Base-by-base conservation (phyloP, 2,888 invertebrate genomes). In the Drepana falcataria region DNA sequence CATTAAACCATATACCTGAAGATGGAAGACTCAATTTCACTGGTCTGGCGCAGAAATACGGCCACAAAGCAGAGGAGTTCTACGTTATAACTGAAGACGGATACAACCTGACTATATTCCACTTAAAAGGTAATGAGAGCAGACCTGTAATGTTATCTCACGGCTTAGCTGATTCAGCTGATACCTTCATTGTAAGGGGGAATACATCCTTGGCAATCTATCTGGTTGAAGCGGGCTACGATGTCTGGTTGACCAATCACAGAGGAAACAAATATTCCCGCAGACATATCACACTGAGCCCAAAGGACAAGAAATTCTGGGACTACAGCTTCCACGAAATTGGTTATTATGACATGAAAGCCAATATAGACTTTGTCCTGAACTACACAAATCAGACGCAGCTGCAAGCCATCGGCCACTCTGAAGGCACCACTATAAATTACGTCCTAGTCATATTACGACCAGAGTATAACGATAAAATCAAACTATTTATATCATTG, bases 381-480 rank as follows among this genome's bases (percentile, higher is more conserved):
- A 41, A 59, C 0, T 49, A 59, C 6, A 94, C 94, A 0, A 84
- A 87, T 0, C 82, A 88, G 40, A 59, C 82, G 1, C 78, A 91
- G 47, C 57, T 95, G 0, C 91, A 91, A 59, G 94, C 93, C 68
- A 76, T 94, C 34, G 95, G 94, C 0, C 94, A 95, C 71, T 95
- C 94, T 0, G 87, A 85, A 65, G 95, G 95, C 7, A 91, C 91
- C 0, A 91, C 92, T 0, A 67, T 76, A 3, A 92, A 91, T 63
- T 93, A 84, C 61, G 87, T 93, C 0, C 80, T 93, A 72, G 79
- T 84, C 0, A 84, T 92, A 0, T 78, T 83, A 35, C 69, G 72
- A 21, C 92, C 93, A 0, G 91, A 92, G 52, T 93, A 93, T 69
- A 93, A 94, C 64, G 66, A 78, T 0, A 93, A 93, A 73, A 82